phyloP scores from a whole-genome alignment of 2,797 vertebrate genomes.

The Ctenopoma kingsleyae region DNA sequence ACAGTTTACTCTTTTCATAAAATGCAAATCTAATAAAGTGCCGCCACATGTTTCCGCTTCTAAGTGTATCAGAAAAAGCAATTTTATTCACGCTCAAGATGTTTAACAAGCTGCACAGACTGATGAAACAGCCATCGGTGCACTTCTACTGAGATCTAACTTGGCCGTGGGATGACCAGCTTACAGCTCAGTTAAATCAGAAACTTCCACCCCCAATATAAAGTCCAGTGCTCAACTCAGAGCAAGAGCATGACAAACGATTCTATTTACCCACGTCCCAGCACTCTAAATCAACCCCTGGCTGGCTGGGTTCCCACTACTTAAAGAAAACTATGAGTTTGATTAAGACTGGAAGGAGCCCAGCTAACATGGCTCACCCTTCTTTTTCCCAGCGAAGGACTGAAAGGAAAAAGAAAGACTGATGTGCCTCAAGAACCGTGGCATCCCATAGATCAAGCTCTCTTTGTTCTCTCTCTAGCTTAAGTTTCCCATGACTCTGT shows the following conservation, averaged over 20 bases:
- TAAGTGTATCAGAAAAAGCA: constrained; percentile 4
- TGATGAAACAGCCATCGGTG: constrained; percentile 46
- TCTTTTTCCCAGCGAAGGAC: constrained; percentile 69
- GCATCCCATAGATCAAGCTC: constrained; percentile 82
- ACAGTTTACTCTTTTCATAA: neutral
- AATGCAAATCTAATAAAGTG: constrained; percentile 3
- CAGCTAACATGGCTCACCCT: constrained; percentile 75
- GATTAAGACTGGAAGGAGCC: constrained; percentile 79
- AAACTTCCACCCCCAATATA: constrained; percentile 70
- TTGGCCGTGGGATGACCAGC: constrained; percentile 55
- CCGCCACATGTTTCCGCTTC: neutral
- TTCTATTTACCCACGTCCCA: constrained; percentile 82
- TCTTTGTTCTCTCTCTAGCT: constrained; percentile 81
- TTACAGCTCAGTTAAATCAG: constrained; percentile 73
- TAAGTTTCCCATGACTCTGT: constrained; percentile 85
- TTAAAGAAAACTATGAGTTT: constrained; percentile 76
- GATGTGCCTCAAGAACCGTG: constrained; percentile 79
- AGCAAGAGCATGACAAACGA: constrained; percentile 78
- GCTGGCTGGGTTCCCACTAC: constrained; percentile 76
- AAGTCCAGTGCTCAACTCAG: constrained; percentile 58
- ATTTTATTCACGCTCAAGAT: constrained; percentile 28
- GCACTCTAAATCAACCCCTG: constrained; percentile 78
- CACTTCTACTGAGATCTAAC: constrained; percentile 50
- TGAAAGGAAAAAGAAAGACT: constrained; percentile 67
- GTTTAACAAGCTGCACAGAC: constrained; percentile 43